phyloP scores from a whole-genome alignment of 2,888 invertebrate species.

The Hesperia comma region DNA sequence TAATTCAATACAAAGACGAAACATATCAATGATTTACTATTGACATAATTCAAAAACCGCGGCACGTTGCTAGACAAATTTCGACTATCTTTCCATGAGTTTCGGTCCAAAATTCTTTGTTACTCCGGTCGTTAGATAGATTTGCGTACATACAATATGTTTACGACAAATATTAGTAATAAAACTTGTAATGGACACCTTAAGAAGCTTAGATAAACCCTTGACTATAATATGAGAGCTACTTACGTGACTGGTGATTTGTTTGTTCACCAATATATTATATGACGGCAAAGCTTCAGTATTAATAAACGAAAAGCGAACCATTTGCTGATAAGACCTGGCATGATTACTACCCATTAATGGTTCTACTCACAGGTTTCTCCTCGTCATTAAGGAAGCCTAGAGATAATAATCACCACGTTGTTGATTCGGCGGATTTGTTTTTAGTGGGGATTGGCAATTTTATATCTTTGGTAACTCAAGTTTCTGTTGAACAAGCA shows the following conservation, averaged over 20 bases:
- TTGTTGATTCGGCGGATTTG: no score
- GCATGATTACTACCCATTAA: no score
- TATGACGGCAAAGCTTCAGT: no score
- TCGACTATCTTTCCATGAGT: neutral
- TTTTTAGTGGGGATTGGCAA: no score
- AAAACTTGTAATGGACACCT: conserved; percentile 47
- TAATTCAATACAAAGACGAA: conserved; percentile 42
- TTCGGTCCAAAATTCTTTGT: neutral
- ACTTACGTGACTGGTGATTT: conserved; percentile 27
- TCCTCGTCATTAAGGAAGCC: no score
- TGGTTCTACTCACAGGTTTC: no score
- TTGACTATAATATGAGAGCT: conserved; percentile 37
- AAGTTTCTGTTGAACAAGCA: no score
- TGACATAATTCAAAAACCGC: conserved; percentile 39
- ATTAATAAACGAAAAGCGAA: no score
- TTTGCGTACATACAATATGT: conserved; percentile 27
- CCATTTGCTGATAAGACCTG: no score
- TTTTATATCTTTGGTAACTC: no score
- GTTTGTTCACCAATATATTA: conserved; percentile 2
- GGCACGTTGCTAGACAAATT: conserved; percentile 11
- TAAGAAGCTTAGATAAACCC: conserved; percentile 45
- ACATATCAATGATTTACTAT: conserved; percentile 44
- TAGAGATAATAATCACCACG: no score
- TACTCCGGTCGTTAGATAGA: conserved; percentile 1
- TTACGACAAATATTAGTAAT: conserved; percentile 46